These are phyloP conservation scores for Elephas maximus DNA, from an alignment of 2,113 vertebrate species.

Conservation along the genomic window DNA sequence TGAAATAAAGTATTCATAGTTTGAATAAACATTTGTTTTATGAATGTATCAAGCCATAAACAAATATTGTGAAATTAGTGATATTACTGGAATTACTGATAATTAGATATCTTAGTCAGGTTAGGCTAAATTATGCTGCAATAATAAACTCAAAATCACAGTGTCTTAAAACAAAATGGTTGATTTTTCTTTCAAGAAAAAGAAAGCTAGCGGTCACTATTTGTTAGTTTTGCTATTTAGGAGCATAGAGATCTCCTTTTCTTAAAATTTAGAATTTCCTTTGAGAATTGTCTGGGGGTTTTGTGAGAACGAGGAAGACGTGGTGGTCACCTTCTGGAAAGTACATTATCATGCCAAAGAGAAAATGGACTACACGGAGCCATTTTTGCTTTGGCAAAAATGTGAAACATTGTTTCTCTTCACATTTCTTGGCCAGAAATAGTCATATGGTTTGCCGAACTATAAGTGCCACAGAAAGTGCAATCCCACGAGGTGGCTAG, in stretches of 20 bases:
- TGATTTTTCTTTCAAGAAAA: constrained; percentile 24
- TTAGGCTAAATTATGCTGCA: background rate
- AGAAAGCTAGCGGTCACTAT: too few relatives aligned
- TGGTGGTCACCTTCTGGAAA: background rate
- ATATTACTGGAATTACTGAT: background rate
- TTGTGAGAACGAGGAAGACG: background rate
- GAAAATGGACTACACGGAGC: background rate
- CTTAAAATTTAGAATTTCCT: background rate
- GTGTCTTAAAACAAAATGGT: background rate
- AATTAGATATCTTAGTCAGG: constrained; percentile 30
- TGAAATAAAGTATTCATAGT: background rate
- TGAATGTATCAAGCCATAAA: background rate
- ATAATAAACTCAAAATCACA: constrained; percentile 11
- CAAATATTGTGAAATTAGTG: background rate
- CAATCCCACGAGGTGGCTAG: background rate
- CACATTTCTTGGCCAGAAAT: background rate
- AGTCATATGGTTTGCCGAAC: background rate
- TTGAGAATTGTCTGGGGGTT: background rate
- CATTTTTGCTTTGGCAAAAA: background rate
- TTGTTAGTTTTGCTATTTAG: too few relatives aligned
- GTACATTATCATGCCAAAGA: background rate
- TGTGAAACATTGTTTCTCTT: background rate
- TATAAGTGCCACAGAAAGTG: background rate
- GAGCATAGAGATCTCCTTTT: too few relatives aligned
- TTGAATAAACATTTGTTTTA: constrained; percentile 10